phyloP scores from a whole-genome alignment of 2,797 vertebrate genomes.

The Nyctalus aviator region DNA sequence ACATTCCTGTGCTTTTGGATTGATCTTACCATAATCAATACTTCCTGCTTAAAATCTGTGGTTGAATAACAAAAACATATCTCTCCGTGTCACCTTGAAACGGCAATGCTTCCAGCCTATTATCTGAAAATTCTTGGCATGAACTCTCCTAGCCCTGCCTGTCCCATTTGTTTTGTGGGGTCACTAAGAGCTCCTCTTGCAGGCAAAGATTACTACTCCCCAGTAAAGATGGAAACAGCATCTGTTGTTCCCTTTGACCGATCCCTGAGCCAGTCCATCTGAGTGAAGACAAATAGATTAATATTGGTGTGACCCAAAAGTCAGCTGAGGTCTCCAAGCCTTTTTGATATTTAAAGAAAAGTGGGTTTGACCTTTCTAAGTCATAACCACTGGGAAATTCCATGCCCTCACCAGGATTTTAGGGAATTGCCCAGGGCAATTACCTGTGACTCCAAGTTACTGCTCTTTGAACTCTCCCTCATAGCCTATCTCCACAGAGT shows the following conservation, averaged over 20 bases:
- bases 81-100: not conserved
- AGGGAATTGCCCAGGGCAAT: not conserved
- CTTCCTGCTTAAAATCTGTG: not conserved
- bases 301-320: not conserved
- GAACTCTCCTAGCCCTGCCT: not conserved
- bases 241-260: not conserved
- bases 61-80: conserved; percentile 18
- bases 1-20: not conserved
- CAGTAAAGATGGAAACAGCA: not conserved
- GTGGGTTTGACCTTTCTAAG: not conserved
- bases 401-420: not conserved
- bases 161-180: not conserved
- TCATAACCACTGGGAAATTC: not conserved
- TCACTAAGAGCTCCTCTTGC: not conserved
- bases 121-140: conserved; percentile 33
- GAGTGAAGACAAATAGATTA: not conserved
- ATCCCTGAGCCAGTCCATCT: not conserved
- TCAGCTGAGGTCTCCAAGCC: not conserved
- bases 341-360: conserved; percentile 41
- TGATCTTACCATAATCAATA: not conserved
- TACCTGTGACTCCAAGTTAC: not conserved
- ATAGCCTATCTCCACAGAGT: not conserved
- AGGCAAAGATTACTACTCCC: not conserved
- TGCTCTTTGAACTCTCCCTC: not conserved
- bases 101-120: not conserved